Evolutionary conservation across 2,888 invertebrate genomes (phyloP), one percentile per base, ranked within the genome.

Genomic region (Thereva unica): DNA sequence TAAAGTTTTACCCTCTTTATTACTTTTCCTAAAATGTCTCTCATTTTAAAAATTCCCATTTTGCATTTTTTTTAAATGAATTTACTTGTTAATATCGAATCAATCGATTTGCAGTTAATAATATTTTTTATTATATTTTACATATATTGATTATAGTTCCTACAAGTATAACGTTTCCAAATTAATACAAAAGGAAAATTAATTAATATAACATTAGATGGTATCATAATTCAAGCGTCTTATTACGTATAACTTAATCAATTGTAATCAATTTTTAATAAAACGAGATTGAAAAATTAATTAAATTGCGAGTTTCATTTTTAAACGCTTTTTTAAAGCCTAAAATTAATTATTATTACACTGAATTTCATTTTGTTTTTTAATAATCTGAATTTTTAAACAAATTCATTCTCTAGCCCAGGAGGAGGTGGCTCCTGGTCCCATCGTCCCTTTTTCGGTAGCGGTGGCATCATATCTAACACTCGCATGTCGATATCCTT

Each of bases 361-460:
- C 23, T 8, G 40, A 9, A 40, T 23, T n/a, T 37, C 42, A 9
- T 8, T n/a, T 61, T n/a, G n/a, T n/a, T 61, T 41, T 40, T 9
- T 35, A 37, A 9, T 5, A 12, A 40, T 23, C 4, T 53, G 53
- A 47, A 47, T 61, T 41, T 23, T 61, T 61, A 61, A 34, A 61
- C 65, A 47, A 71, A 75, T 67, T 73, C 74, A 67, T 72, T 72
- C 66, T 76, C 76, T 37, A 75, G 55, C 7, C 74, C 75, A 4
- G 75, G 75, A 3, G 75, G 76, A 12, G 76, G 75, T 7, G 75
- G 75, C 47, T 75, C 74, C 8, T 65, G 70, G 37, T 72, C 71
- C 71, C 74, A 71, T 63, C 73, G 70, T 7, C 70, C 53, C 45
- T 71, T 71, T 61, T 74, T 75, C 42, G 68, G 68, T 5, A 72